Percentiles rank a stretch among this genome's conserved stretches.
phyloP scores from a whole-genome alignment of 2,113 vertebrate genomes.

The Rhabdomys dilectus region DNA sequence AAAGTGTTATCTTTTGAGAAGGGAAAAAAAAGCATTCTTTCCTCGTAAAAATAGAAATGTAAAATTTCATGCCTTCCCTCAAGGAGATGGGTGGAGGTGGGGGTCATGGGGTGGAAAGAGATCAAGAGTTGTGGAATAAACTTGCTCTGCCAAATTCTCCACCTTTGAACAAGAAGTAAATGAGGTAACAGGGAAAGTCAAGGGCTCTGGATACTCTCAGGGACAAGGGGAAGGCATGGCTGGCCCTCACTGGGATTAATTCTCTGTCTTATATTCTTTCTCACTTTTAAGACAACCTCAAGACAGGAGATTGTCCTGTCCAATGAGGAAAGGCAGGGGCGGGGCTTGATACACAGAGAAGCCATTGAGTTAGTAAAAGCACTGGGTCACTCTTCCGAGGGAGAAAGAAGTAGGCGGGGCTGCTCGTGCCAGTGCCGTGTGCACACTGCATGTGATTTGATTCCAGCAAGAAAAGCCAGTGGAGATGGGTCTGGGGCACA shows the following conservation, averaged over 20 bases:
- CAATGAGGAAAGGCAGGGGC: not conserved
- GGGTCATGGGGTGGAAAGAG: not conserved
- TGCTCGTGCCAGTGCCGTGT: not conserved
- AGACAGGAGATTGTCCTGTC: not conserved
- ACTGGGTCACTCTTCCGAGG: not conserved
- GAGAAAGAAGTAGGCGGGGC: not conserved
- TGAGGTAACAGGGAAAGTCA: not conserved
- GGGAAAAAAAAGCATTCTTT: not conserved
- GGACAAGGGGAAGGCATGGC: not conserved
- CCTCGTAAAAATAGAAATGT: constrained; percentile 24
- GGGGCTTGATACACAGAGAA: constrained; percentile 7
- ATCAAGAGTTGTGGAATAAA: not conserved
- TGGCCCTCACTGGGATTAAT: not conserved
- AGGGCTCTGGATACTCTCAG: not conserved
- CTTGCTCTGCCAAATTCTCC: constrained; percentile 14
- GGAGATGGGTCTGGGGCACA: not conserved
- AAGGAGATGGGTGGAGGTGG: not conserved
- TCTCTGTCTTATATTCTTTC: not conserved
- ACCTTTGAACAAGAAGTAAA: constrained; percentile 30
- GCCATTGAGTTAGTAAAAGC: not conserved
- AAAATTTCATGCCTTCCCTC: constrained; percentile 3
- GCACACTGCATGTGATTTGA: not conserved
- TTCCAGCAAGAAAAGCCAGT: not conserved
- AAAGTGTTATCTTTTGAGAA: not conserved
- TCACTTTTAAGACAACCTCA: not conserved